A percentile compares a stretch with the other conserved stretches of the same genome.
These are phyloP conservation scores for Lasioglossum albipes DNA, from an alignment of 1,140 invertebrate species.

Conservation along the genomic window DNA sequence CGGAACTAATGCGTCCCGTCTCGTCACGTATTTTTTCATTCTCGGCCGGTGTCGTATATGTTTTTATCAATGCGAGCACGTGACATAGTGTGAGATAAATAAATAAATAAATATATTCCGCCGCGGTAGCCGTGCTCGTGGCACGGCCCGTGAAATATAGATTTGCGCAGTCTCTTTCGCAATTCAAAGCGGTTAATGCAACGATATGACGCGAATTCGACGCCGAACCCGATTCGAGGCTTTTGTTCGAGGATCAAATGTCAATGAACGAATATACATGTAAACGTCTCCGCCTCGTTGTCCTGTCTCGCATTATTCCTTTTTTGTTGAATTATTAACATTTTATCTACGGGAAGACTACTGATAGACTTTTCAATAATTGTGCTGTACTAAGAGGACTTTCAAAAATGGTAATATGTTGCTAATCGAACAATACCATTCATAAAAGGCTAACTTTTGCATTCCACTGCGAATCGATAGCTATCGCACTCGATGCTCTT, in stretches of 20 bases:
- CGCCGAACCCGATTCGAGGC: neutral
- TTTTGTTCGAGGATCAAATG: conserved; percentile 14
- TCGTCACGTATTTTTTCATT: neutral
- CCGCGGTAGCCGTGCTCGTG: neutral
- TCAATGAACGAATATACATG: conserved; percentile 37
- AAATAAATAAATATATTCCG: conserved; percentile 18
- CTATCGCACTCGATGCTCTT: too few relatives aligned
- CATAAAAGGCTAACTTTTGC: too few relatives aligned
- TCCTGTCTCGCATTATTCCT: conserved; percentile 24
- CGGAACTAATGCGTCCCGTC: neutral
- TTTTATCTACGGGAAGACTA: too few relatives aligned
- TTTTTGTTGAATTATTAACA: conserved; percentile 17
- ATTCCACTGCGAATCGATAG: too few relatives aligned
- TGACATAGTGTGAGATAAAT: too few relatives aligned
- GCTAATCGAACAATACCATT: too few relatives aligned
- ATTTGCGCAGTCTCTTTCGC: neutral
- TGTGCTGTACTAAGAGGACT: too few relatives aligned
- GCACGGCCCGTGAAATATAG: neutral
- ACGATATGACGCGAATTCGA: neutral
- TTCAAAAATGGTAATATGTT: too few relatives aligned
- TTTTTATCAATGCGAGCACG: conserved; percentile 4
- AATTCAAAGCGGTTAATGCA: conserved; percentile 20
- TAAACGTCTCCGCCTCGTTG: conserved; percentile 7
- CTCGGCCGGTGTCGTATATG: neutral
- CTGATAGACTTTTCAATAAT: too few relatives aligned